A percentile compares a stretch with the other conserved stretches of the same genome.
These are phyloP conservation scores for Euclidia mi DNA, from an alignment of 2,888 invertebrate species.

Conservation along the genomic window DNA sequence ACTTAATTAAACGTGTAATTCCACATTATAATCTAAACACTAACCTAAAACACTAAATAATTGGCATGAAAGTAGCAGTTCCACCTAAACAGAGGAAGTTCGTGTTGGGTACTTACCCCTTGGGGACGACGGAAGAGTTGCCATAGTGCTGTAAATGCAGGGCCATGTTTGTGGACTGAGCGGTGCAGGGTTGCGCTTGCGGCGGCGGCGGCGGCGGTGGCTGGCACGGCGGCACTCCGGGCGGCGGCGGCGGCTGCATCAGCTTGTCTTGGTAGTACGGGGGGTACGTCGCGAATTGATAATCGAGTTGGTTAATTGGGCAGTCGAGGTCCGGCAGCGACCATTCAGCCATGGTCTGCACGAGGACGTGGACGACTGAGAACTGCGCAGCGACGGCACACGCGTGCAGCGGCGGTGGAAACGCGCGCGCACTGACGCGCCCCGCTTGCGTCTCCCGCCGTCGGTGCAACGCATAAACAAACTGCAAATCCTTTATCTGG, in stretches of 20 bases:
- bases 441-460: constrained; percentile 65
- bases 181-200: constrained; percentile 44
- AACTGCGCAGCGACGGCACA: constrained; percentile 68
- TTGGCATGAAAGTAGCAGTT: background rate
- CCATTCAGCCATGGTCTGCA: constrained; percentile 71
- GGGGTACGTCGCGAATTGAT: constrained; percentile 57
- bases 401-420: constrained; percentile 76
- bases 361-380: constrained; percentile 37
- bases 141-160: constrained; percentile 30
- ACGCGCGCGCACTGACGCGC: constrained; percentile 77
- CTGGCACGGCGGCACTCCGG: constrained; percentile 33
- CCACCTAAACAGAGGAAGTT: background rate
- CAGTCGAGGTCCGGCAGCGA: constrained; percentile 64
- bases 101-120: constrained; percentile 52
- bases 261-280: constrained; percentile 52
- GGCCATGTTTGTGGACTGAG: constrained; percentile 28
- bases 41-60: too few species aligned
- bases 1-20: too few species aligned
- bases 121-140: constrained; percentile 40
- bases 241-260: constrained; percentile 44
- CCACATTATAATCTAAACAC: too few species aligned
- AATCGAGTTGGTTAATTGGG: constrained; percentile 59
- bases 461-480: constrained; percentile 80
- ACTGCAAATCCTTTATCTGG: constrained; percentile 84
- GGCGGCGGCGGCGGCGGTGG: constrained; percentile 42